Percentiles rank a stretch among this genome's conserved stretches.
phyloP scores from a whole-genome alignment of 2,113 vertebrate species.

The Nothoprocta pentlandii region DNA sequence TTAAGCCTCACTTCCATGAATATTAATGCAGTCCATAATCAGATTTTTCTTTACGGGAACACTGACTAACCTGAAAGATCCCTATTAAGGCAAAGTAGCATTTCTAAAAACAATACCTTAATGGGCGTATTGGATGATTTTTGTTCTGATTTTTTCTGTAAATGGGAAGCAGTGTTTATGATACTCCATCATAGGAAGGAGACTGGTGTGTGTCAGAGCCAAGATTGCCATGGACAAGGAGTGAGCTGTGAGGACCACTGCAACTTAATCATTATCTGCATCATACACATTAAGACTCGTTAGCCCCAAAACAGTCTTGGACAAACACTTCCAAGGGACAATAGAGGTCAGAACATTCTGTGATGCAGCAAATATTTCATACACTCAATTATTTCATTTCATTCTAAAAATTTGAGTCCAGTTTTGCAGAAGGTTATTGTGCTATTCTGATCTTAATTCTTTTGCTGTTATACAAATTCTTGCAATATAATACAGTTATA shows the following conservation, averaged over 20 bases:
- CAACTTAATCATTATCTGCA: neutral
- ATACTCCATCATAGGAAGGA: neutral
- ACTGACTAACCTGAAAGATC: neutral
- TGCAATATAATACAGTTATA: neutral
- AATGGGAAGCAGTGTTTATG: neutral
- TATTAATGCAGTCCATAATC: neutral
- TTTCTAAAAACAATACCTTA: slow-evolving; percentile 32
- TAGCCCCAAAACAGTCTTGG: neutral
- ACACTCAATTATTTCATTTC: neutral
- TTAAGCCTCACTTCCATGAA: neutral
- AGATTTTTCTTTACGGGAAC: neutral
- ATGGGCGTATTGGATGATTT: neutral
- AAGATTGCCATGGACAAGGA: neutral
- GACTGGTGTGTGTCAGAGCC: neutral
- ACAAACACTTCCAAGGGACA: neutral
- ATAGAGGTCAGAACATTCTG: neutral
- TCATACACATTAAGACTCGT: neutral
- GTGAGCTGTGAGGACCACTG: neutral
- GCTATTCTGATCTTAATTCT: neutral
- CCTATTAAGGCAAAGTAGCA: neutral
- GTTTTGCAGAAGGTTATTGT: neutral
- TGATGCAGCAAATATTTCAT: neutral
- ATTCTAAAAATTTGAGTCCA: neutral
- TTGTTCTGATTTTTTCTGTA: neutral
- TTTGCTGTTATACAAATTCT: neutral